Evolutionary conservation across 2,113 vertebrate species (phyloP).

Genomic region (Numenius arquata): DNA sequence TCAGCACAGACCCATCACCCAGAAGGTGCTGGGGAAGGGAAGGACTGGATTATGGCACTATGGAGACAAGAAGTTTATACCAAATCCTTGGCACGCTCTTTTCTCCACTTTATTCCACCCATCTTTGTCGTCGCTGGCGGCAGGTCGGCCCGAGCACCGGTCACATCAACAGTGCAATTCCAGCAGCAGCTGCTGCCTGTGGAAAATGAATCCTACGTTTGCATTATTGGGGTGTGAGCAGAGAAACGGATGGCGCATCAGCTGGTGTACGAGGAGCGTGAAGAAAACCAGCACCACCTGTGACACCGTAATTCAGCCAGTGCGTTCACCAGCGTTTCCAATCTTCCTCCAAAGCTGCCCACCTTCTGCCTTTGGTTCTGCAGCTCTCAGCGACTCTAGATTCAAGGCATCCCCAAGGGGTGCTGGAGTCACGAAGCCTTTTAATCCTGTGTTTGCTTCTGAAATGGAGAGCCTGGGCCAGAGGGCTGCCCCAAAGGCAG

Average conservation of each 20-base stretch:
- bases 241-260: accelerated
- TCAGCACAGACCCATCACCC: not conserved
- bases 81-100: not conserved
- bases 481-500: not conserved
- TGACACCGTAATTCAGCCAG: not conserved
- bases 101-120: not conserved
- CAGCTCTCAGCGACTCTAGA: not conserved
- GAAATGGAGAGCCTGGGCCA: accelerated
- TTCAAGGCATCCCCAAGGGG: accelerated
- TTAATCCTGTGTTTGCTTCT: not conserved
- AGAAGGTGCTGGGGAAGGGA: not conserved
- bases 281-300: not conserved
- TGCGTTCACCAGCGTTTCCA: not conserved
- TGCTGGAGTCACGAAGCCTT: not conserved
- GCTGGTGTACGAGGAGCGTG: accelerated
- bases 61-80: not conserved
- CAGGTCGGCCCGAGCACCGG: not conserved
- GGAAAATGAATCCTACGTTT: not conserved
- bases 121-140: not conserved
- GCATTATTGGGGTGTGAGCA: accelerated
- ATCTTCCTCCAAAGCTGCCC: not conserved
- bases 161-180: accelerated
- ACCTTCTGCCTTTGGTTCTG: not conserved
- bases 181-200: not conserved
- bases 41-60: not conserved